Percentiles rank a stretch among this genome's conserved stretches.
Conservation (phyloP, 2,797 vertebrate genomes). For the Carapus acus region DNA sequence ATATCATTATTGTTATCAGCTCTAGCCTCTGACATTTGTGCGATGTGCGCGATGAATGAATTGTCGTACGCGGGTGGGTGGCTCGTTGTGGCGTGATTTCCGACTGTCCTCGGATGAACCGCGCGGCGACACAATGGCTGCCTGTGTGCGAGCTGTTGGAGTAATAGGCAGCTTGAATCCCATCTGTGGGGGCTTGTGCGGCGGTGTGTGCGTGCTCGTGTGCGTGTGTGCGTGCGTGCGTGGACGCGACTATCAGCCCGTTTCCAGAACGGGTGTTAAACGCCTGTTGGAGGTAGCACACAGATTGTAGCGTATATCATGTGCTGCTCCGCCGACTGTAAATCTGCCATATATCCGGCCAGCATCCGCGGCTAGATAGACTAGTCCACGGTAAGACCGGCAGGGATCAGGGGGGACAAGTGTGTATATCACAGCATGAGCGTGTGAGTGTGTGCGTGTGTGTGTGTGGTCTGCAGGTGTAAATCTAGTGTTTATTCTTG, state of each 20-base stretch:
- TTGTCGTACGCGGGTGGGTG: conserved; percentile 38
- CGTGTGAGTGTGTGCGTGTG: conserved; percentile 7
- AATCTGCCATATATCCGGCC: conserved; percentile 48
- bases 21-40: conserved; percentile 34
- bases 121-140: conserved; percentile 41
- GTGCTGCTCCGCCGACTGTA: conserved; percentile 28
- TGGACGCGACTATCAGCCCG: conserved; percentile 5
- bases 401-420: conserved; percentile 29
- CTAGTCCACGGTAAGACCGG: conserved; percentile 26
- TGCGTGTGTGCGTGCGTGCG: conserved; percentile 1
- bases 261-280: background rate
- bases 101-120: conserved; percentile 62
- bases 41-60: conserved; percentile 59
- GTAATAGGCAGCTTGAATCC: conserved; percentile 19
- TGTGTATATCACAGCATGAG: conserved; percentile 15
- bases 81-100: conserved; percentile 45
- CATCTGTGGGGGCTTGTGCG: conserved; percentile 7
- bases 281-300: conserved; percentile 12
- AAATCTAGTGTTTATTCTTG: conserved; percentile 54
- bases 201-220: background rate
- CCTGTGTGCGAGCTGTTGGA: conserved; percentile 33
- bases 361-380: conserved; percentile 43
- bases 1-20: conserved; percentile 39
- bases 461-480: conserved; percentile 27
- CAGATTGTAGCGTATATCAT: conserved; percentile 12